Evolutionary conservation across 2,888 invertebrate species (phyloP).

Genomic region (Agrilus biguttatus): DNA sequence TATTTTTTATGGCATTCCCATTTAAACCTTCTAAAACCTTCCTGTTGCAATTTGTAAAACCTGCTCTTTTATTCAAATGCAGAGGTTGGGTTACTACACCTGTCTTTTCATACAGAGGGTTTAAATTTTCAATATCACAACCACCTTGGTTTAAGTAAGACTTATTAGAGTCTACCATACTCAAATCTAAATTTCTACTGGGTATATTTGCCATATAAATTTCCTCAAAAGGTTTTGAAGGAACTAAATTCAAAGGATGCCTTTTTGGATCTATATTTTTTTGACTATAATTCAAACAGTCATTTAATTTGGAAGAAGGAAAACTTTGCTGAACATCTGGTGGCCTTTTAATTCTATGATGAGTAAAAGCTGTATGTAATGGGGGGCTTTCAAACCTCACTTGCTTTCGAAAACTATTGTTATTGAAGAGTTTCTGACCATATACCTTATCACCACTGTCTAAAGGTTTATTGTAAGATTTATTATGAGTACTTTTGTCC

Average conservation of each 20-base stretch:
- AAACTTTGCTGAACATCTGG: not conserved
- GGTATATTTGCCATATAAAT: conserved; percentile 30
- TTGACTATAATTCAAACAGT: too few species aligned
- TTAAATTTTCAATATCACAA: too few species aligned
- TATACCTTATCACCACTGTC: too few species aligned
- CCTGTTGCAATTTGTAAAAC: not conserved
- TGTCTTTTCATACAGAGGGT: not conserved
- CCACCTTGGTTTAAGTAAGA: too few species aligned
- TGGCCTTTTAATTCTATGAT: not conserved
- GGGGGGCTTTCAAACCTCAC: conserved; percentile 25
- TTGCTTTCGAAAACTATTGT: conserved; percentile 20
- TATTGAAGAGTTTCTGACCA: conserved; percentile 5
- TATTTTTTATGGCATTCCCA: not conserved
- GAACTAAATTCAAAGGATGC: too few species aligned
- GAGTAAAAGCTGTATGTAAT: conserved; percentile 3
- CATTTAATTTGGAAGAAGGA: not conserved
- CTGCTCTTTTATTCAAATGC: not conserved
- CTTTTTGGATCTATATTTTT: not conserved
- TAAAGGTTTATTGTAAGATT: not conserved
- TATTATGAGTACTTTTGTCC: conserved; percentile 1
- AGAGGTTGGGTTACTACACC: too few species aligned
- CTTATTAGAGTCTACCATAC: conserved; percentile 22
- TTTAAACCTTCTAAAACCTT: not conserved
- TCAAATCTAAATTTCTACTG: conserved; percentile 26
- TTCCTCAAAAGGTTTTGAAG: conserved; percentile 21